Base-by-base conservation (phyloP, 2,797 vertebrate genomes). In the Parambassis ranga region DNA sequence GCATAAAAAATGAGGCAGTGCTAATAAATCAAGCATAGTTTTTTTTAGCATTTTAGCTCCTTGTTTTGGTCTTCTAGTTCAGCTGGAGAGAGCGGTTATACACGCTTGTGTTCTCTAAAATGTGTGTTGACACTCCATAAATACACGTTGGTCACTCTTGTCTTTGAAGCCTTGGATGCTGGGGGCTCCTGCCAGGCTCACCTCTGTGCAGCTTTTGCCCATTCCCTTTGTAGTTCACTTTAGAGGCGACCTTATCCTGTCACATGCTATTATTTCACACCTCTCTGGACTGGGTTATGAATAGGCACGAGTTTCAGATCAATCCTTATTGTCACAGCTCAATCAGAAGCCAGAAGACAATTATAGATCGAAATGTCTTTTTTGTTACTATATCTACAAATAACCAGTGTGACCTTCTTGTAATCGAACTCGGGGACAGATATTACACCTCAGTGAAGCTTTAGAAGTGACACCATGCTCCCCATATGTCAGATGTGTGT, bases 111-210 rank as follows among this genome's bases (percentile, higher is more conserved):
- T n/a, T 20, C 19, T 7, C 7, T 11, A 2, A 23, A 19, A n/a
- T 47, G 49, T 23, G 13, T 57, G 55, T 32, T 43, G 44, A 32
- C n/a, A 8, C 30, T 33, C 33, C 65, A 31, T 64, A 44, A 73
- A 79, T 63, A 37, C 13, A 31, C 52, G 51, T n/a, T 20, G 42
- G 36, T 37, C 10, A n/a, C 41, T 31, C 27, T n/a, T 3, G 16
- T 53, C 63, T 86, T 82, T 83, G 77, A 83, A 66, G 72, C 58
- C 36, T 2, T 41, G 19, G 61, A 59, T 65, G 56, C 63, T 10
- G 23, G 38, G 20, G 59, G 42, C 57, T 62, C 15, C 19, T 36
- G 74, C 19, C 26, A 27, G 14, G 3, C 46, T 44, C 11, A 15
- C 42, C 33, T 57, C 44, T 23, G 33, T 60, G 9, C 24, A 30